Conservation (phyloP, 2,113 vertebrate species). For the Taurulus bubalis region DNA sequence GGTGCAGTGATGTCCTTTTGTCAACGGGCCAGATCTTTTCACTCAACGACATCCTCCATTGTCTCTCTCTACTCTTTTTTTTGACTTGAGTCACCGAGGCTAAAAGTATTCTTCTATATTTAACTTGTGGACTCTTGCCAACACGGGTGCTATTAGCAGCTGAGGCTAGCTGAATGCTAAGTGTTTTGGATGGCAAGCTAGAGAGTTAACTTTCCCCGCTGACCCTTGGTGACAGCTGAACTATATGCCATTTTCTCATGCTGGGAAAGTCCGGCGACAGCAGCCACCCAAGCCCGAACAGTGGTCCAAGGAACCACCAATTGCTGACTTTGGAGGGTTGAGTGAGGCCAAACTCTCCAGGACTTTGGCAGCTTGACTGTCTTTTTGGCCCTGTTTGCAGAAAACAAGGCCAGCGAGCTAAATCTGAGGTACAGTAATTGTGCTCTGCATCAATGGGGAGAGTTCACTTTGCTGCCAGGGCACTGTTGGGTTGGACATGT, state of each 20-base stretch:
- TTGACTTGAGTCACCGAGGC: constrained; percentile 61
- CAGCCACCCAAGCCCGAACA: constrained; percentile 62
- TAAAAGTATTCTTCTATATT: constrained; percentile 80
- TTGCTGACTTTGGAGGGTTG: constrained; percentile 63
- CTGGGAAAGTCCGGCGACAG: constrained; percentile 74
- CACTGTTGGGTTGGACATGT: constrained; percentile 26
- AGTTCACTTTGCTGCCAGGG: constrained; percentile 30
- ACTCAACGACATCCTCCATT: constrained; percentile 59
- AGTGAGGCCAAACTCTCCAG: constrained; percentile 62
- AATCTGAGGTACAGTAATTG: constrained; percentile 64
- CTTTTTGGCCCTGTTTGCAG: constrained; percentile 34
- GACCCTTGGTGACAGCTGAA: constrained; percentile 80
- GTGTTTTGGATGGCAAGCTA: constrained; percentile 52
- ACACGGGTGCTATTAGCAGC: constrained; percentile 74
- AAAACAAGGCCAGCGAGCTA: constrained; percentile 60
- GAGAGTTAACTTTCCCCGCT: constrained; percentile 51
- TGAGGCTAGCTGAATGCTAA: constrained; percentile 73
- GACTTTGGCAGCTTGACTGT: constrained; percentile 59
- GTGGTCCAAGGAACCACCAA: constrained; percentile 67
- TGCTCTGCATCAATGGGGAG: constrained; percentile 48
- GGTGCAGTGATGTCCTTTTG: constrained; percentile 60
- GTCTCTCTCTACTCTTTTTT: constrained; percentile 57
- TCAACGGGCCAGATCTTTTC: constrained; percentile 60
- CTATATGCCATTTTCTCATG: constrained; percentile 58
- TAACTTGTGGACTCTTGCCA: constrained; percentile 72